Base-by-base conservation (phyloP, 2,888 invertebrate species). In the Mythimna loreyi region DNA sequence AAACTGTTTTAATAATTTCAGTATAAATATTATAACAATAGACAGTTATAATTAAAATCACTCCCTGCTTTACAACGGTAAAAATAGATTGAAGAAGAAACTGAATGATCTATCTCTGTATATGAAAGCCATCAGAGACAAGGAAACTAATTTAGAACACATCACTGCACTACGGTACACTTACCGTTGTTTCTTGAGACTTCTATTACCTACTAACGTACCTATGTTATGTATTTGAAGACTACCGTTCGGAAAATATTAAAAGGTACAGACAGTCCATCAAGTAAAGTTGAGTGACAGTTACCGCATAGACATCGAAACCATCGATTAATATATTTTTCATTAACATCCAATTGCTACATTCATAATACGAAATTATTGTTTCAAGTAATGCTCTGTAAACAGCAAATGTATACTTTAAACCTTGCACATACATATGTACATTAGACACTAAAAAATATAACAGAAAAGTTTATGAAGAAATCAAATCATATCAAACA, bases 81-180 rank as follows among this genome's bases (percentile, higher is more conserved):
- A 50, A 71, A 57, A 45, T 4, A 45, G 33, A 50, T 16, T 7
- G 36, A 53, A n/a, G 25, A 55, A 78, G 53, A 72, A 78, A 59
- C 40, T 0, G 28, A 49, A 72, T 60, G 40, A 33, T 36, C 60
- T 43, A 60, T 53, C 9, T 45, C 33, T 21, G 7, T 33, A 49
- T 16, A 49, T 19, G 25, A 45, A 47, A 52, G 21, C 11, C 50
- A 52, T 62, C 60, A 43, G 19, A 57, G 11, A 45, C 13, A 13
- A 28, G 79, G 53, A 71, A 73, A 62, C 72, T 78, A 78, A 73
- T 66, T 52, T 64, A 36, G 50, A 67, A 13, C 50, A 33, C 58
- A 53, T 59, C 55, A 61, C 13, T 47, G 30, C 53, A 49, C 23
- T 57, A 47, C 76, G 61, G 68, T 67, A 50, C 11, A 16, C 25